Conservation (phyloP, 2,888 invertebrate species). For the Tenodera sinensis region DNA sequence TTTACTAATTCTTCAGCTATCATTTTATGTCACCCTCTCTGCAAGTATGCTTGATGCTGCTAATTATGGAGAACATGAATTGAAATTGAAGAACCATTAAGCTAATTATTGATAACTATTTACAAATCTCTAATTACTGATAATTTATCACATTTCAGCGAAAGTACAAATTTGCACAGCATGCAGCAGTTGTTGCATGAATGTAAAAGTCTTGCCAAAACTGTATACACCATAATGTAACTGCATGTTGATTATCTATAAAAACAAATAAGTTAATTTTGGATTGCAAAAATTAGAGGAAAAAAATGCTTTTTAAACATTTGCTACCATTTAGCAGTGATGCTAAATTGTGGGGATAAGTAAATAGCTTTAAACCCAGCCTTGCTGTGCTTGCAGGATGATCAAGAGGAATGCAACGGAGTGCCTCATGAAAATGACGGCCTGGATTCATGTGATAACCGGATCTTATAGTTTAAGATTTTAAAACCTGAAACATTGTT, state of each 20-base stretch:
- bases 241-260: background rate
- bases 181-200: background rate
- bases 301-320: background rate
- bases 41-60: too few relatives aligned
- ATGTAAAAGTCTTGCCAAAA: background rate
- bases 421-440: constrained; percentile 1
- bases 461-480: background rate
- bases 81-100: too few relatives aligned
- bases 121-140: too few relatives aligned
- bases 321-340: background rate
- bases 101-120: too few relatives aligned
- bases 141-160: too few relatives aligned
- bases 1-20: too few relatives aligned
- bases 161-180: background rate
- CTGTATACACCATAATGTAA: background rate
- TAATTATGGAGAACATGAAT: too few relatives aligned
- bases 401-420: background rate
- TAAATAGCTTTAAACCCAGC: background rate
- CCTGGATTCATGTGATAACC: background rate
- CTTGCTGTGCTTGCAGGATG: constrained; percentile 1
- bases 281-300: background rate
- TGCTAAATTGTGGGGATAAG: background rate
- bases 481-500: background rate
- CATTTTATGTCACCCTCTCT: too few relatives aligned
- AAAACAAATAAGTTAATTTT: background rate